Base-by-base conservation (phyloP, 2,888 invertebrate species). In the Elysia crispata region DNA sequence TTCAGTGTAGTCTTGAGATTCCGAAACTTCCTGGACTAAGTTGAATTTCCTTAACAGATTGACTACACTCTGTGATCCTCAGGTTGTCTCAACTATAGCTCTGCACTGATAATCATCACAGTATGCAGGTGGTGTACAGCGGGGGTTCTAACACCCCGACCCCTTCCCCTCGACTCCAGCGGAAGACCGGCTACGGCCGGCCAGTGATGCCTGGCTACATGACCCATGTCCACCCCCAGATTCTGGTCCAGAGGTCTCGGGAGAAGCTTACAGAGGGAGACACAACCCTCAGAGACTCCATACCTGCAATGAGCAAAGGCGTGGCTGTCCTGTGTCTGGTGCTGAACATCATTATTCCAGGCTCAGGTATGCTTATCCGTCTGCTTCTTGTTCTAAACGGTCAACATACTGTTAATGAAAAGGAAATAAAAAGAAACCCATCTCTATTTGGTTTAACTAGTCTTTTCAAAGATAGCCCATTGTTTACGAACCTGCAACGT, bases 231-330 rank as follows among this genome's bases (percentile, higher is more conserved):
- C 82, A 79, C 30, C 82, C 77, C 1, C 78, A 66, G 62, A 60
- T 78, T 8, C n/a, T 77, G 3, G 66, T 57, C 15, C 79, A 60
- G 18, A 77, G 82, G 74, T 83, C 84, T 5, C 83, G 83, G 64
- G 83, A 85, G 33, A 81, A 82, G 62, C 75, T 81, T 25, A 80
- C 73, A 0, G 85, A 86, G 49, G 83, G 83, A 28, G 89, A 89
- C 72, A 84, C 86, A 1, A 86, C 85, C 31, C 77, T 90, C 41
- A 80, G 87, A 70, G 88, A 89, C 70, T 87, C 88, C 33, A 91
- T 91, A 28, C 91, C 91, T 0, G 89, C 88, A 73, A 89, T 91
- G 90, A 85, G 84, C 28, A 87, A 84, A 70, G 85, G 88, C 8
- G 82, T 90, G 70, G 91, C 90, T 13, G 78, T 89, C 30, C 82